phyloP scores from a whole-genome alignment of 2,888 invertebrate species.

The Choreutis nemorana region DNA sequence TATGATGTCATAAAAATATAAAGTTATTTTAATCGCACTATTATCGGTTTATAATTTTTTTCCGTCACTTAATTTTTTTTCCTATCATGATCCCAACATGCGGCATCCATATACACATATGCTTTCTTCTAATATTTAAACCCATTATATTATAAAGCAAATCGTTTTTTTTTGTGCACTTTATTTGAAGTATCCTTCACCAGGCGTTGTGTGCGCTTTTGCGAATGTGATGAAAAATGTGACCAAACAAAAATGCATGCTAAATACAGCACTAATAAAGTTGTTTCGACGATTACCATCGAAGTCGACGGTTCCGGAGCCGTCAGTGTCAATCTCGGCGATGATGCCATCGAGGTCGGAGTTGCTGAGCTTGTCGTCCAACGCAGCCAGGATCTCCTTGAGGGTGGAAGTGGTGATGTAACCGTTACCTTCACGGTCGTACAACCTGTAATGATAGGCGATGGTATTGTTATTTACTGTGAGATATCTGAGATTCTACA shows the following conservation, averaged over 20 bases:
- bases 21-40: neutral
- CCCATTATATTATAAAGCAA: no score
- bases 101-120: no score
- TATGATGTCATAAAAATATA: neutral
- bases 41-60: neutral
- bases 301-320: slow-evolving; percentile 98
- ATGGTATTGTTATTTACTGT: neutral
- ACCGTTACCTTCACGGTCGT: slow-evolving; percentile 96
- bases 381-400: slow-evolving; percentile 91
- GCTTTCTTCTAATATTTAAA: no score
- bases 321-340: slow-evolving; percentile 97
- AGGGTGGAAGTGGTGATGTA: slow-evolving; percentile 91
- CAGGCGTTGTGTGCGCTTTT: no score
- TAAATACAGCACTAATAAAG: neutral
- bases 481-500: no score
- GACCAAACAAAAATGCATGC: no score
- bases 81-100: no score
- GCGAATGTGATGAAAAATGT: no score
- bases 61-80: no score
- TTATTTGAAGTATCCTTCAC: no score
- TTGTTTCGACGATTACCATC: slow-evolving; percentile 90
- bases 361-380: slow-evolving; percentile 92
- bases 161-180: no score
- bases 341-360: slow-evolving; percentile 97
- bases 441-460: slow-evolving; percentile 64